Evolutionary conservation across 2,888 invertebrate species (phyloP), one percentile per base, ranked within the genome.

Genomic region (Ormyrus nitidulus): DNA sequence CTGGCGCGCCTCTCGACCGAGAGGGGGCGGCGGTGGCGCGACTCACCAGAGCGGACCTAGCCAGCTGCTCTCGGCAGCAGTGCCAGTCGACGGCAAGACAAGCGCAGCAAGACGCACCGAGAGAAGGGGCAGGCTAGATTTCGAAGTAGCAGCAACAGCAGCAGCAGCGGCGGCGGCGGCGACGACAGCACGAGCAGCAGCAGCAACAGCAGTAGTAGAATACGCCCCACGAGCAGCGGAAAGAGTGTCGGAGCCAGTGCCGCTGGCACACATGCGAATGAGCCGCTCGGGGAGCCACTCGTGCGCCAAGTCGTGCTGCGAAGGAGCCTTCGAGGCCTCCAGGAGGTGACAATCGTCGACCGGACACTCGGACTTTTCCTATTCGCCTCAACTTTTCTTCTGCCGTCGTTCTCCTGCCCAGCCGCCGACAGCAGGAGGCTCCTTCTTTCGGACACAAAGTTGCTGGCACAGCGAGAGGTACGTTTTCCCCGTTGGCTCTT

Each of bases 221-320:
- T 34, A 34, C 34, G 34, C 34, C 34, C 34, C 34, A 34, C 34
- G 34, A 34, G 44, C 49, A 34, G 51, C 66, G 34, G 54, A 10
- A 10, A 34, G 6, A 11, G 70, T 58, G 66, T 54, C 10, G 56
- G 44, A 56, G 74, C n/a, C 51, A 54, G 19, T 9, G 13, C 69
- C 51, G 19, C 34, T 64, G 69, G 69, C 75, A 8, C 65, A 64
- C 13, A 58, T 69, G 70, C 79, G 79, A 79, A 75, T 79, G 79
- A 75, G 66, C 65, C 72, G 71, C 72, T 56, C 64, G 64, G 62
- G 66, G 69, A 74, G 69, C 59, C 49, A 64, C 56, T 74, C 73
- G 72, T 56, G 72, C 66, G 65, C 72, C 73, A 66, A 72, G 78
- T 34, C 34, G 34, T 34, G 34, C 34, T 68, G 73, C 68, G 46